Conservation (phyloP, 2,113 vertebrate genomes). For the Natator depressus region DNA sequence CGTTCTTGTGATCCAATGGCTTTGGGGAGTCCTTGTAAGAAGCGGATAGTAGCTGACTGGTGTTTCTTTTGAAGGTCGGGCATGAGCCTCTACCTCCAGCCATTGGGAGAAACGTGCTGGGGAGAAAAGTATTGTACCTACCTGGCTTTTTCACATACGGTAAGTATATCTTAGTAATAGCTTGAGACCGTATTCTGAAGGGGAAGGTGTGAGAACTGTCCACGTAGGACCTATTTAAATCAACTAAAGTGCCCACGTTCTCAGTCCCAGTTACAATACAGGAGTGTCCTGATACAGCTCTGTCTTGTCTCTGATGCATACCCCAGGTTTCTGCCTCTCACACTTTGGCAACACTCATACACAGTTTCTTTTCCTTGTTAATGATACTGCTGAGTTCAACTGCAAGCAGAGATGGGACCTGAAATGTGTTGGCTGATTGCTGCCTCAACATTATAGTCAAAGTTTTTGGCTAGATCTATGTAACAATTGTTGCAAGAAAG, state of each 20-base stretch:
- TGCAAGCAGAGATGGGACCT: accelerated
- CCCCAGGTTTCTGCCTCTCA: neutral
- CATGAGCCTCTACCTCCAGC: constrained; percentile 89
- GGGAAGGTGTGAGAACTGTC: neutral
- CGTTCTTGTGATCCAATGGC: neutral
- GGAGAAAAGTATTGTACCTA: constrained; percentile 88
- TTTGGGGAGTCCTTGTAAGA: neutral
- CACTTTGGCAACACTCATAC: neutral
- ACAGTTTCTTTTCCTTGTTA: neutral
- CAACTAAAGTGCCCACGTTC: neutral
- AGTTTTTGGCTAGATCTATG: neutral
- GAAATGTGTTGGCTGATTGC: accelerated
- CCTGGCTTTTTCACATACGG: constrained; percentile 92
- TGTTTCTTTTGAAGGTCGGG: constrained; percentile 82
- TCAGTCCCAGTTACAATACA: neutral
- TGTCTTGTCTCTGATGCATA: neutral
- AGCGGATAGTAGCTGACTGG: neutral
- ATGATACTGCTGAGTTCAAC: neutral
- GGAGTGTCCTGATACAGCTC: neutral
- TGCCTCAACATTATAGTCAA: neutral
- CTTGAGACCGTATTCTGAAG: accelerated
- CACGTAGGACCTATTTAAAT: neutral
- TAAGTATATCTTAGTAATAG: constrained; percentile 69
- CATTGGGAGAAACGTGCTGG: constrained; percentile 87
- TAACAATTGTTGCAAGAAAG: neutral